A percentile compares a stretch with the other conserved stretches of the same genome.
Evolutionary conservation across 2,888 invertebrate genomes (phyloP).

Genomic region (Drosophila nr. perissopoda): DNA sequence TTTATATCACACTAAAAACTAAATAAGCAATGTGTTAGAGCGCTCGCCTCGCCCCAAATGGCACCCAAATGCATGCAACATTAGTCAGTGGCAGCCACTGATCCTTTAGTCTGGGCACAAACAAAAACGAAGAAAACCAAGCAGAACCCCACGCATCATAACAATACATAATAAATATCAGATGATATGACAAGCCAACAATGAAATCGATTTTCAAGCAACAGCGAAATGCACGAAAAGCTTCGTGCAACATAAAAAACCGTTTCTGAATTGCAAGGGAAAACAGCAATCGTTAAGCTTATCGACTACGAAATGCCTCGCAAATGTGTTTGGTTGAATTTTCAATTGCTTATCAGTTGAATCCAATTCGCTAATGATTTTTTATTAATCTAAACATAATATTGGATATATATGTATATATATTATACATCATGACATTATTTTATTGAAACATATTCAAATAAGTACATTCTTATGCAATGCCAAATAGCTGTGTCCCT

Average conservation of each 20-base stretch:
- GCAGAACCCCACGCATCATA: conserved; percentile 36
- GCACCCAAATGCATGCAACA: conserved; percentile 33
- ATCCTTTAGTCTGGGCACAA: conserved; percentile 8
- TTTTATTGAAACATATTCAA: not conserved
- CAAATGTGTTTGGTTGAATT: not conserved
- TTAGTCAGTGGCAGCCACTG: conserved; percentile 39
- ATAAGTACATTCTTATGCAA: not conserved
- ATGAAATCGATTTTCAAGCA: conserved; percentile 62
- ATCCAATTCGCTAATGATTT: not conserved
- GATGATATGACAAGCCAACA: conserved; percentile 61
- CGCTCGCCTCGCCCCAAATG: conserved; percentile 9
- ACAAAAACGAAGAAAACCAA: not conserved
- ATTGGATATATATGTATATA: not conserved
- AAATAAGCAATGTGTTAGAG: conserved; percentile 24
- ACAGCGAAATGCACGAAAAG: conserved; percentile 51
- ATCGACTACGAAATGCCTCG: conserved; percentile 18
- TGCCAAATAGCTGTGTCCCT: not conserved
- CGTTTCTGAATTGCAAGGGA: conserved; percentile 3
- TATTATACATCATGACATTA: not conserved
- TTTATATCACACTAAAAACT: conserved; percentile 25
- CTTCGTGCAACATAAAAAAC: conserved; percentile 38
- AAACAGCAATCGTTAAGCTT: not conserved
- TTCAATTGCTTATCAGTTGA: not conserved
- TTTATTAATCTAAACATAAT: not conserved
- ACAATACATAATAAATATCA: conserved; percentile 67